Evolutionary conservation across 2,888 invertebrate species (phyloP).

Genomic region (Hoplodrina blanda): DNA sequence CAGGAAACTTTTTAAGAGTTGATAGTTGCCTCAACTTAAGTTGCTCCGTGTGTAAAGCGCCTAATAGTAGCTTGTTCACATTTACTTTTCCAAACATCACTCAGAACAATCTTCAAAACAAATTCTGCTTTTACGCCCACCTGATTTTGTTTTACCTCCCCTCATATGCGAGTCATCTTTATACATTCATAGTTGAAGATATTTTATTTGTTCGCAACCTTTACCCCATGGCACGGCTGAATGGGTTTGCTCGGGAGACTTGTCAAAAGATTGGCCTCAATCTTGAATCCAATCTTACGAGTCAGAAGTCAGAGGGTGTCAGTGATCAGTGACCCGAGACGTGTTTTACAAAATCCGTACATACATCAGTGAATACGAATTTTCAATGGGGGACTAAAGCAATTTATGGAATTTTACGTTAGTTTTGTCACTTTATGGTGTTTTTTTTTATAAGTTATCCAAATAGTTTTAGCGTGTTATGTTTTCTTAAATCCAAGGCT

Average conservation of each 20-base stretch:
- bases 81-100: not conserved
- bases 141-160: constrained; percentile 24
- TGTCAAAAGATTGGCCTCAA: constrained; percentile 64
- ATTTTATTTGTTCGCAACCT: constrained; percentile 63
- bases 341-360: constrained; percentile 56
- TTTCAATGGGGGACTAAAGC: constrained; percentile 8
- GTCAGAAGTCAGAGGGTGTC: constrained; percentile 58
- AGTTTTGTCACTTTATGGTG: not conserved
- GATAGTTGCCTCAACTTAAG: too few species aligned
- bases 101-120: constrained; percentile 1
- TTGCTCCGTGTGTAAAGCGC: too few species aligned
- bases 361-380: constrained; percentile 47
- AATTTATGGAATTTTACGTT: constrained; percentile 14
- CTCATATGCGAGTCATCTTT: constrained; percentile 38
- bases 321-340: constrained; percentile 57
- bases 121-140: constrained; percentile 8
- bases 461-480: too few species aligned
- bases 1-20: too few species aligned
- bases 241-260: constrained; percentile 54
- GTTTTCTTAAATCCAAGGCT: too few species aligned
- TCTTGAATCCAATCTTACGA: constrained; percentile 64
- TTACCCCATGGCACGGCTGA: constrained; percentile 50
- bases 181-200: constrained; percentile 48
- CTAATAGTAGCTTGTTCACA: not conserved
- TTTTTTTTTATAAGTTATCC: not conserved